Base-by-base conservation (phyloP, 2,113 vertebrate genomes). In the Scolopax mira region DNA sequence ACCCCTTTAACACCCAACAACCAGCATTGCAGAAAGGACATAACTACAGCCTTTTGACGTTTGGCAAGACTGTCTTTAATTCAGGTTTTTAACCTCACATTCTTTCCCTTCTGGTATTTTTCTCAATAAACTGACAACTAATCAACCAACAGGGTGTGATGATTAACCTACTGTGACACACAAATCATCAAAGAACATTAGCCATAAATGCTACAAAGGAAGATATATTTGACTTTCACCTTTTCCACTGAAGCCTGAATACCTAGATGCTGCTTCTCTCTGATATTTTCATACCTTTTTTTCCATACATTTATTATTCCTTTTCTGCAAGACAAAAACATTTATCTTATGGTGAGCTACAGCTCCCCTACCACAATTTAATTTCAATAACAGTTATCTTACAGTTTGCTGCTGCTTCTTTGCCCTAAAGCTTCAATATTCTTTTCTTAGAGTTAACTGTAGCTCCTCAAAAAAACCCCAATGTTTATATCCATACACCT, bases 91-190 rank as follows among this genome's bases (percentile, higher is more conserved):
- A 33, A 12, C 19, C 52, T 77, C 24, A 61, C 18, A 41, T 57
- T 86, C 6, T 30, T 83, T 70, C 21, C 25, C 18, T 77, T 52
- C 18, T 33, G 7, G 6, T 46, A 60, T 71, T 95, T 90, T 90
- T 74, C 33, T 37, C 35, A 87, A 52, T 57, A 67, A 72, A 67
- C 13, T 23, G 33, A 46, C 19, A 91, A 23, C 46, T 33, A 55
- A 66, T 24, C 15, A 84, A 16, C 7, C 0, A 77, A 0, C 5
- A 4, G 18, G 9, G 10, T 79, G 18, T 1, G 5, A n/a, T 31
- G 22, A 73, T 78, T n/a, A 72, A 49, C 33, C 8, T 44, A 41
- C 15, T 35, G 37, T 33, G 22, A 79, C 4, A 61, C 33, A 70
- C 2, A 25, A 80, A 51, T 2, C 2, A 19, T 41, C 31, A 62